These are phyloP conservation scores for Danio tinwini DNA, from an alignment of 2,797 vertebrate genomes.

Conservation along the genomic window DNA sequence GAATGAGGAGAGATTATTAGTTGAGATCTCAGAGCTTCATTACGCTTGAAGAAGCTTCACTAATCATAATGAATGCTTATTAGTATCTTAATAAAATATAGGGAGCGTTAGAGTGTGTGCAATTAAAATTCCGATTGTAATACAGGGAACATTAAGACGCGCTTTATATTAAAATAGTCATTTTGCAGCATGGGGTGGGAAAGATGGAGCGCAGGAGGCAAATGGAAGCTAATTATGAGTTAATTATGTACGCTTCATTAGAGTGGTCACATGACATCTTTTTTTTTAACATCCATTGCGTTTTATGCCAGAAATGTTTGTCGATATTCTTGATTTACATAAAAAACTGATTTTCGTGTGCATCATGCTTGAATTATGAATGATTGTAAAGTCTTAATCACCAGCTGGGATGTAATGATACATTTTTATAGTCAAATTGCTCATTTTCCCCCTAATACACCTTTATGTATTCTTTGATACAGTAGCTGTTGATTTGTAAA, in stretches of 20 bases:
- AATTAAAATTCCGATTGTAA: constrained; percentile 19
- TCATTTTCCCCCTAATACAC: not conserved
- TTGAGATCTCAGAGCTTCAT: constrained; percentile 4
- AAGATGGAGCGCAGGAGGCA: constrained; percentile 6
- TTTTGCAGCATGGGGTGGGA: not conserved
- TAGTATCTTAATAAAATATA: constrained; percentile 27
- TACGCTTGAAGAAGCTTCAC: constrained; percentile 13
- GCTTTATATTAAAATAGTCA: constrained; percentile 12
- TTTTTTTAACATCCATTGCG: constrained; percentile 46
- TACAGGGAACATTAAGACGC: constrained; percentile 12
- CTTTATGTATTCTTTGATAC: not conserved
- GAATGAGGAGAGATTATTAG: not conserved
- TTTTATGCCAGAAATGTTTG: constrained; percentile 41
- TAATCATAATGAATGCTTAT: constrained; percentile 31
- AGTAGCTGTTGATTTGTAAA: not conserved
- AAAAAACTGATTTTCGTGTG: not conserved
- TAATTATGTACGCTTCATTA: constrained; percentile 62
- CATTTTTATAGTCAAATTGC: not conserved
- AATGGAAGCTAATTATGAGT: constrained; percentile 60
- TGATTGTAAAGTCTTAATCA: not conserved
- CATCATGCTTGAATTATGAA: not conserved
- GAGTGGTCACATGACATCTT: constrained; percentile 24
- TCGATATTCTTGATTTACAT: not conserved
- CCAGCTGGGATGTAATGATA: not conserved
- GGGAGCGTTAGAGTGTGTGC: not conserved